Percentiles rank a stretch among this genome's conserved stretches.
Conservation (phyloP, 2,888 invertebrate species). For the Hedya salicella region DNA sequence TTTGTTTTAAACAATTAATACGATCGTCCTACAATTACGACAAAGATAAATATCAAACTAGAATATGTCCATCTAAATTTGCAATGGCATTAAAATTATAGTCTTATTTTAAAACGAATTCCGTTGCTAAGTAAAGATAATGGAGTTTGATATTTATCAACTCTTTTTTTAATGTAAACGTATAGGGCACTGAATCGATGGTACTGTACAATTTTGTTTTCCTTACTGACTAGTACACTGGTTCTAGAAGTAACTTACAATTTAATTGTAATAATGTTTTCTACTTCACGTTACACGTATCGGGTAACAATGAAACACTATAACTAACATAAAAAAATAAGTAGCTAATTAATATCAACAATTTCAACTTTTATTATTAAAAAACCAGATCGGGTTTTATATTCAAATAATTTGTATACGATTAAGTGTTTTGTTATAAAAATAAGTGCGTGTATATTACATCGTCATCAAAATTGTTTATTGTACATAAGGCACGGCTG, state of each 20-base stretch:
- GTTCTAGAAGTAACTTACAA: slow-evolving; percentile 6
- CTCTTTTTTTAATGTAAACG: slow-evolving; percentile 1
- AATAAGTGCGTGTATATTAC: too few species aligned
- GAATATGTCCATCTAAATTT: too few species aligned
- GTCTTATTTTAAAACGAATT: too few species aligned
- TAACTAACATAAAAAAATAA: neutral
- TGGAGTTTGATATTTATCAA: too few species aligned
- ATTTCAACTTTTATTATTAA: neutral
- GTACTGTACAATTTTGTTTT: slow-evolving; percentile 9
- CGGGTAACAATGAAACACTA: neutral
- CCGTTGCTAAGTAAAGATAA: too few species aligned
- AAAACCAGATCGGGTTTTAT: neutral
- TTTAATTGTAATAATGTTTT: slow-evolving; percentile 20
- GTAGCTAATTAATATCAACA: neutral
- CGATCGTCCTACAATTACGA: too few species aligned
- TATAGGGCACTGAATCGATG: slow-evolving; percentile 26
- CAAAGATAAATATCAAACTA: too few species aligned
- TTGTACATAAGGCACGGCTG: too few species aligned
- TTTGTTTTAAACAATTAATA: too few species aligned
- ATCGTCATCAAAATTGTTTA: too few species aligned
- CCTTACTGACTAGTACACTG: slow-evolving; percentile 37
- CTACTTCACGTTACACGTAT: neutral
- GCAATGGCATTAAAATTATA: too few species aligned
- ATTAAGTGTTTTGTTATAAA: too few species aligned
- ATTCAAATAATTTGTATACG: neutral